phyloP scores from a whole-genome alignment of 2,113 vertebrate genomes.

The Thermophis baileyi region DNA sequence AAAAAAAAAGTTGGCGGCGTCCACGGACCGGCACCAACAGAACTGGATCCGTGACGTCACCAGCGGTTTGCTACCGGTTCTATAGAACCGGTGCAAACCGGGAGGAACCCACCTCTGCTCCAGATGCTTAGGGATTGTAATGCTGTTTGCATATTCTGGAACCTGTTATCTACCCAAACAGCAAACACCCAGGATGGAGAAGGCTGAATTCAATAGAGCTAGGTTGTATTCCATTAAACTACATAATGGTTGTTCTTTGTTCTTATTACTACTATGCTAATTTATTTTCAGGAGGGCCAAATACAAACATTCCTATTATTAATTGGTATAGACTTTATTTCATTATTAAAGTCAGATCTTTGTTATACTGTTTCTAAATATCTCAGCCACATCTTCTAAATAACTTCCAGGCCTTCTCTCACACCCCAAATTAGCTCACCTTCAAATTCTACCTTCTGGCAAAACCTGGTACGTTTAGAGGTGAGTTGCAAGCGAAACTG shows the following conservation, averaged over 20 bases:
- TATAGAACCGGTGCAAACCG: too few relatives aligned
- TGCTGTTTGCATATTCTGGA: background rate
- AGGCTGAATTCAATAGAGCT: background rate
- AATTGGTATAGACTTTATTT: background rate
- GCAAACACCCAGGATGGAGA: background rate
- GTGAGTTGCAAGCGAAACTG: conserved; percentile 46
- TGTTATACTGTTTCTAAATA: background rate
- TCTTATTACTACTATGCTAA: background rate
- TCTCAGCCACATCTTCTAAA: background rate
- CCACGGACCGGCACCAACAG: too few relatives aligned
- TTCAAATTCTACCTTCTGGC: conserved; percentile 46
- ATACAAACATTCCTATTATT: background rate
- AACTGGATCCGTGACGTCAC: too few relatives aligned
- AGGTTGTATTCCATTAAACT: background rate
- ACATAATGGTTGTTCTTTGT: background rate
- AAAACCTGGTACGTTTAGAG: conserved; percentile 56
- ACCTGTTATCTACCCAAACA: background rate
- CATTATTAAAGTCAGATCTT: background rate
- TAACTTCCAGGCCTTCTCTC: background rate
- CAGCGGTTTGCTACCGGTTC: too few relatives aligned
- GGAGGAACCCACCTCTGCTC: too few relatives aligned
- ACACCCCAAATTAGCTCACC: background rate
- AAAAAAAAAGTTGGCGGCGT: too few relatives aligned
- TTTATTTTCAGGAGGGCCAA: background rate
- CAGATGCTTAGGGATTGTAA: background rate